Evolutionary conservation across 2,888 invertebrate species (phyloP), one percentile per base, ranked within the genome.

Genomic region (Caenorhabditis plicata): DNA sequence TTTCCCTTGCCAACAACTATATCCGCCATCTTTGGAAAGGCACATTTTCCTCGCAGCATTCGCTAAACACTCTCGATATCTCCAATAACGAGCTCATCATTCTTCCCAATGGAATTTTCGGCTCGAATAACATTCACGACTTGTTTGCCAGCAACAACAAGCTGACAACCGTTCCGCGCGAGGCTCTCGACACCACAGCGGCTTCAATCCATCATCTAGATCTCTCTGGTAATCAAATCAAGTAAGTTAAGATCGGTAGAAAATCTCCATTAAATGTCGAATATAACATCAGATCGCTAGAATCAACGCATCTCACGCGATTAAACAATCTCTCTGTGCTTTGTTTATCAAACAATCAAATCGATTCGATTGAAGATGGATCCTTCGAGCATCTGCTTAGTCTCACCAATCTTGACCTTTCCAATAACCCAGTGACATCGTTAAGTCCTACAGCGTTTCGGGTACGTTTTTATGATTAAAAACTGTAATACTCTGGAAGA

Each of bases 151-250:
- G 85, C 54, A 85, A 86, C 73, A 89, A 89, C 80, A 85, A 87
- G 53, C 82, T 90, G 74, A 84, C 84, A 39, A 87, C 87, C 17
- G 82, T 93, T 77, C 92, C 92, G 0, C 35, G 65, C 13, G 88
- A 89, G 39, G 76, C 76, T 15, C 48, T 80, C 19, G 56, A 60
- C 11, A 65, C 75, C 2, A 64, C 74, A 11, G 54, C 62, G 4
- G 31, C 55, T 11, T 71, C 74, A 11, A 85, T 93, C 71, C 86
- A 88, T 73, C 89, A 88, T 77, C 85, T 93, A 74, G 89, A 91
- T 81, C 84, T 93, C 72, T 88, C 90, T 43, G 87, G 89, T 78
- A 93, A 93, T 84, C 85, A 87, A 22, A 66, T 77, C 29, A 67
- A 62, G 62, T 62, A 5, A 20, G 51, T 17, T 17, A 9, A n/a